These are phyloP conservation scores for Serilophus lunatus DNA, from an alignment of 2,113 vertebrate genomes.

Conservation along the genomic window DNA sequence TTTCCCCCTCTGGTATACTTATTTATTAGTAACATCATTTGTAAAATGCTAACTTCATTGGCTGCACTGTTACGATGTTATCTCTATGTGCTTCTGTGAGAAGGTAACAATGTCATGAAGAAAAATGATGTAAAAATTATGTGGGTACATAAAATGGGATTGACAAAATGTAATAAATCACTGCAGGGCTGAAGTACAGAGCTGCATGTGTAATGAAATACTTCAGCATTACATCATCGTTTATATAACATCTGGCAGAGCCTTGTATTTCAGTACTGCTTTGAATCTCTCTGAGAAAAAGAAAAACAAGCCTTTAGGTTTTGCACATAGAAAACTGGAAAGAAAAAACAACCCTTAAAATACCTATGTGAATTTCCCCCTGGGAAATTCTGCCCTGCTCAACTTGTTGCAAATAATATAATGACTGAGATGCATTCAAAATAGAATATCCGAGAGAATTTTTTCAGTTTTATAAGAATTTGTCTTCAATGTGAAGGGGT, in stretches of 20 bases:
- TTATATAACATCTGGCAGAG: slow-evolving; percentile 78
- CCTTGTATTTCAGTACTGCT: slow-evolving; percentile 69
- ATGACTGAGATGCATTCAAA: neutral
- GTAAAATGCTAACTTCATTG: slow-evolving; percentile 71
- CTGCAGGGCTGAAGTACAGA: slow-evolving; percentile 68
- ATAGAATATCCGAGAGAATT: neutral
- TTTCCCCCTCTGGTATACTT: slow-evolving; percentile 55
- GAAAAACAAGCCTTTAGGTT: slow-evolving; percentile 48
- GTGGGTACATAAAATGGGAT: slow-evolving; percentile 72
- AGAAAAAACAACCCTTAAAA: slow-evolving; percentile 17
- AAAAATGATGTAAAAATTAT: slow-evolving; percentile 79
- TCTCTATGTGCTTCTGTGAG: slow-evolving; percentile 69
- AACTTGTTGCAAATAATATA: neutral
- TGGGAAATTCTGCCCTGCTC: neutral
- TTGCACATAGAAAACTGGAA: slow-evolving; percentile 43
- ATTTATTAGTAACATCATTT: slow-evolving; percentile 72
- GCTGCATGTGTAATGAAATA: slow-evolving; percentile 77
- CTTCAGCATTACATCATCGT: slow-evolving; percentile 76
- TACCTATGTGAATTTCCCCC: neutral
- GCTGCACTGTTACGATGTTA: slow-evolving; percentile 56
- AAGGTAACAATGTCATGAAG: slow-evolving; percentile 74
- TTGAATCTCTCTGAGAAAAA: slow-evolving; percentile 53
- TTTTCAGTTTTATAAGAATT: neutral
- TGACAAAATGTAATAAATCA: slow-evolving; percentile 79
- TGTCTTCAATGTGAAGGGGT: neutral